phyloP scores from a whole-genome alignment of 2,888 invertebrate genomes.

The Cabera pusaria region DNA sequence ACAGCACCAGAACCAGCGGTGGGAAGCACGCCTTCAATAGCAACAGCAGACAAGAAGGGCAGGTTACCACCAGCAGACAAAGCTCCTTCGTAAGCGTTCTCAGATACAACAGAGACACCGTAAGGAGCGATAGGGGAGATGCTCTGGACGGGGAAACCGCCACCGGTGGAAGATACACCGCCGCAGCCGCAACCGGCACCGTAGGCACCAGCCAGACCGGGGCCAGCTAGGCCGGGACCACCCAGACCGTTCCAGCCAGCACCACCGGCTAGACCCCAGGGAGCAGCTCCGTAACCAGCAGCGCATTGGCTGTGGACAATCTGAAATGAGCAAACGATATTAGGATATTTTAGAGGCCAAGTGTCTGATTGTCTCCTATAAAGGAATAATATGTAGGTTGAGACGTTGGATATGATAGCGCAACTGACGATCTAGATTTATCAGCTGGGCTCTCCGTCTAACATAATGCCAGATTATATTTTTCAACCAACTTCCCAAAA shows the following conservation, averaged over 20 bases:
- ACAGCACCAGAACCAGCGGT: too few species aligned
- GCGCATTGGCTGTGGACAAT: conserved; percentile 2
- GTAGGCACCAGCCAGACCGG: conserved; percentile 3
- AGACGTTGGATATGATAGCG: too few species aligned
- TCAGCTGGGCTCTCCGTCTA: too few species aligned
- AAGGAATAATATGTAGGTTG: too few species aligned
- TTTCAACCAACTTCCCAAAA: too few species aligned
- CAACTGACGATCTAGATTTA: too few species aligned
- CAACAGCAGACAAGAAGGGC: conserved; percentile 33
- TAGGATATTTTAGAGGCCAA: too few species aligned
- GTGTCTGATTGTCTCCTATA: too few species aligned
- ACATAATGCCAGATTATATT: too few species aligned
- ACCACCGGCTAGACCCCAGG: conserved; percentile 5
- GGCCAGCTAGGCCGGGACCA: conserved; percentile 5
- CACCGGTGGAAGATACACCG: conserved; percentile 12
- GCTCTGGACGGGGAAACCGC: conserved; percentile 23
- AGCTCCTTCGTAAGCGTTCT: too few species aligned
- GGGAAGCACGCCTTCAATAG: too few species aligned
- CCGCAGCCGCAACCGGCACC: conserved; percentile 13
- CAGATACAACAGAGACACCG: conserved; percentile 30
- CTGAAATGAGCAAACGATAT: too few species aligned
- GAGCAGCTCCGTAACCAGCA: background rate
- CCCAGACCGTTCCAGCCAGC: background rate
- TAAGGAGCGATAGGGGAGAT: conserved; percentile 30
- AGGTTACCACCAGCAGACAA: conserved; percentile 9